phyloP scores from a whole-genome alignment of 2,797 vertebrate species.

The Mormyrus proboscirostris region DNA sequence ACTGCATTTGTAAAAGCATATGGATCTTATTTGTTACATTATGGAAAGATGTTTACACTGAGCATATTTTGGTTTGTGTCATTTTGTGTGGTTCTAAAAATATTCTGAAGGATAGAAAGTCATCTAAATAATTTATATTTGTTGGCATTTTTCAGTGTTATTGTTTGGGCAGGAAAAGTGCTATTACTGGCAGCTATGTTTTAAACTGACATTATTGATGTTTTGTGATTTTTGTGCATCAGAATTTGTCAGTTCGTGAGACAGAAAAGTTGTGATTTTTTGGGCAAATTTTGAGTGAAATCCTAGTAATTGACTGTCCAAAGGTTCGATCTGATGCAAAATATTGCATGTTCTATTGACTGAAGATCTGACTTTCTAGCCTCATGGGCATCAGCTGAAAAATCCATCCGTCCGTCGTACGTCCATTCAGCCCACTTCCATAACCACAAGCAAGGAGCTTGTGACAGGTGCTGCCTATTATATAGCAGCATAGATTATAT shows the following conservation, averaged over 20 bases:
- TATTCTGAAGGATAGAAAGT: background rate
- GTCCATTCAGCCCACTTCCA: background rate
- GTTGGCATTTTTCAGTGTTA: background rate
- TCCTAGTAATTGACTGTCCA: background rate
- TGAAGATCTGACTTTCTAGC: background rate
- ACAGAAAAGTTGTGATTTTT: background rate
- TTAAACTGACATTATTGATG: background rate
- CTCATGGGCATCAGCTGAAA: background rate
- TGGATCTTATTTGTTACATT: background rate
- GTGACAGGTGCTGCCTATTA: background rate
- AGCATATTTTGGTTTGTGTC: background rate
- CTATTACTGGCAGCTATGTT: background rate
- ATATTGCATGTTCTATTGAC: background rate
- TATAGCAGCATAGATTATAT: background rate
- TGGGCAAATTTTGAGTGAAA: background rate
- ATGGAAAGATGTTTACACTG: background rate
- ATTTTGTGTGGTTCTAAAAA: background rate
- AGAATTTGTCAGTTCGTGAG: background rate
- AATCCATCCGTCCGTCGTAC: background rate
- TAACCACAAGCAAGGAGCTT: background rate
- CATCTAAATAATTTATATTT: background rate
- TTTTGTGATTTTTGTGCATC: background rate
- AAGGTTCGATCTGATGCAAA: background rate
- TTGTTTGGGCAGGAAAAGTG: background rate
- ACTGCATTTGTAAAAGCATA: background rate